Base-by-base conservation (phyloP, 1,140 invertebrate genomes). In the Doryteuthis pealeii region DNA sequence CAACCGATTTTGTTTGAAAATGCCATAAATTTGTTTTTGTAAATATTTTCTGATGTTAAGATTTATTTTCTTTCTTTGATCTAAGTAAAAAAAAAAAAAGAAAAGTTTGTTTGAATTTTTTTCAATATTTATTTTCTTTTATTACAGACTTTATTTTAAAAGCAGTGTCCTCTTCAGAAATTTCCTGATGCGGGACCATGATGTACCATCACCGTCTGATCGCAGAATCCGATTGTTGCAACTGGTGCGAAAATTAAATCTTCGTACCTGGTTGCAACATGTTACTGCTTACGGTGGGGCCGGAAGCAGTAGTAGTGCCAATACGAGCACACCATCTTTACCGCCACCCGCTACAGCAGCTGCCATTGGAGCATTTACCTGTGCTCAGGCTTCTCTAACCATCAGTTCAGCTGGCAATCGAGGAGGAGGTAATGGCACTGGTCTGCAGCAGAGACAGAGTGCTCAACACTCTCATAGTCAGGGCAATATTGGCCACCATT, bases 311-410 rank as follows among this genome's bases (percentile, higher is more conserved):
- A 5, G 10, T 6, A 62, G 18, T 62, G 35, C 35, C 3, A n/a
- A n/a, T n/a, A 49, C 12, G 12, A 62, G 18, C 26, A 6, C 54
- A 12, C 54, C 54, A 22, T 62, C 54, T 62, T 40, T 40, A 10
- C 35, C 35, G 10, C 35, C 35, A 40, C 35, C 35, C 10, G 54
- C 54, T n/a, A 28, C 54, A 22, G 54, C 54, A n/a, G 54, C 54
- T 14, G 54, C 54, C 54, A 62, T 62, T 62, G 54, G 54, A n/a
- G 54, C 54, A 62, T 62, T 62, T 62, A 22, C 54, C 2, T 62
- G 54, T 62, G 54, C 54, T 12, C 54, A 62, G 26, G 54, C 54
- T 5, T 62, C 54, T 28, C 54, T 62, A 28, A 28, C 54, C 18
- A 62, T 22, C 18, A 15, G 4, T 40, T 40, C 35, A 3, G 3